Evolutionary conservation across 2,888 invertebrate genomes (phyloP), one percentile per base, ranked within the genome.

Genomic region (Cataglyphis altisquamis): DNA sequence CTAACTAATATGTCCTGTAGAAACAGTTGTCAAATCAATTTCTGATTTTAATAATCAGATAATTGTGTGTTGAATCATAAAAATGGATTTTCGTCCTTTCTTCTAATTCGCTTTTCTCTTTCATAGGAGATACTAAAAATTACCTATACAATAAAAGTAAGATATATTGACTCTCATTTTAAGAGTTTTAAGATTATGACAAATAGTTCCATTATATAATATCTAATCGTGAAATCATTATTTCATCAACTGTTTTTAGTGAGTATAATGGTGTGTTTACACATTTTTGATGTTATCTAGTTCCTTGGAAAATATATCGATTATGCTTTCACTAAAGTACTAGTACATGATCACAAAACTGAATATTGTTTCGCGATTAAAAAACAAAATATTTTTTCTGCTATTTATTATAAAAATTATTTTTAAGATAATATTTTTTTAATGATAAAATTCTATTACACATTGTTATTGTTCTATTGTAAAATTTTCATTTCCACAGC

Each of bases 181-280:
- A 64, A 21, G 21, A 8, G 21, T 45, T 45, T 45, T 45, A 32
- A 62, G 5, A 45, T 21, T 15, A 12, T 29, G 18, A 39, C 15
- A 55, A 39, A 39, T 32, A 55, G 1, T 66, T 66, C n/a, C n/a
- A 66, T 55, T 39, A 55, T 41, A 21, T 29, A 29, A 3, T 66
- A 67, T 29, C 21, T 77, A 15, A 52, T 18, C 10, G 41, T 6
- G 25, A 57, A 66, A 66, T 63, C 25, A 45, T 75, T 12, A 21
- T 48, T 63, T 64, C 12, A 18, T 18, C 12, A n/a, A 15, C 18
- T n/a, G 72, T n/a, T 39, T 75, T 10, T 10, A 10, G 18, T 57
- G 39, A 21, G 3, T 48, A n/a, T 36, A 25, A 36, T 18, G 62
- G 45, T 29, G 32, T 39, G 0, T 5, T 52, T 64, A 74, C 3